Conservation (phyloP, 2,888 invertebrate species). For the Anoncus sp. region DNA sequence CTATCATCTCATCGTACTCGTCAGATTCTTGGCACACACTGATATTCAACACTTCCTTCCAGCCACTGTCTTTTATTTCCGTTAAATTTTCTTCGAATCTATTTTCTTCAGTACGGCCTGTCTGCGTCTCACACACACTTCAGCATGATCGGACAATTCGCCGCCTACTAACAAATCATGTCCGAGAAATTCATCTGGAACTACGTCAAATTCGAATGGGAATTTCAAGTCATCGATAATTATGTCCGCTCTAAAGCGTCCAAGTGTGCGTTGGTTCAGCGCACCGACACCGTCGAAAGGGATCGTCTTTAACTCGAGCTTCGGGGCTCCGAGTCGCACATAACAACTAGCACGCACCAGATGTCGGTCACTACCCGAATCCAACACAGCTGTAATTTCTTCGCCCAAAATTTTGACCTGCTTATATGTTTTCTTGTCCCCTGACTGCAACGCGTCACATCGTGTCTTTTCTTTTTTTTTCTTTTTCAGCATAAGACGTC, state of each 20-base stretch:
- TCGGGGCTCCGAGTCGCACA: slow-evolving; percentile 25
- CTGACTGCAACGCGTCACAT: slow-evolving; percentile 12
- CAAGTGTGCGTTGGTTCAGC: background rate
- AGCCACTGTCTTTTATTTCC: background rate
- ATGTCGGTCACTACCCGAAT: slow-evolving; percentile 52
- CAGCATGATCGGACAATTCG: slow-evolving; percentile 44
- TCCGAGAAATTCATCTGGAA: slow-evolving; percentile 37
- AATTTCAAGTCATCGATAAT: slow-evolving; percentile 28
- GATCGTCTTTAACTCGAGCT: background rate
- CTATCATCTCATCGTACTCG: no score
- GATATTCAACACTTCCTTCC: slow-evolving; percentile 20
- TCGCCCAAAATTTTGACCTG: slow-evolving; percentile 17
- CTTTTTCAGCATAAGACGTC: background rate
- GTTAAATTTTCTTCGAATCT: slow-evolving; percentile 5
- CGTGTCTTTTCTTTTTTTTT: slow-evolving; percentile 16
- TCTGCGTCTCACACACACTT: slow-evolving; percentile 19
- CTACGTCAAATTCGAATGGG: slow-evolving; percentile 36
- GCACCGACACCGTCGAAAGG: slow-evolving; percentile 3
- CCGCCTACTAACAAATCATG: slow-evolving; percentile 37
- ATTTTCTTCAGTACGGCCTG: slow-evolving; percentile 26
- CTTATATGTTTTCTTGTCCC: slow-evolving; percentile 27
- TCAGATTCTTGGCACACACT: background rate
- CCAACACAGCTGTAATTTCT: slow-evolving; percentile 49
- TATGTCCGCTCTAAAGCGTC: slow-evolving; percentile 18
- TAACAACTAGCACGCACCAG: slow-evolving; percentile 39